Conservation (phyloP, 2,797 vertebrate species). For the Gouania willdenowi region DNA sequence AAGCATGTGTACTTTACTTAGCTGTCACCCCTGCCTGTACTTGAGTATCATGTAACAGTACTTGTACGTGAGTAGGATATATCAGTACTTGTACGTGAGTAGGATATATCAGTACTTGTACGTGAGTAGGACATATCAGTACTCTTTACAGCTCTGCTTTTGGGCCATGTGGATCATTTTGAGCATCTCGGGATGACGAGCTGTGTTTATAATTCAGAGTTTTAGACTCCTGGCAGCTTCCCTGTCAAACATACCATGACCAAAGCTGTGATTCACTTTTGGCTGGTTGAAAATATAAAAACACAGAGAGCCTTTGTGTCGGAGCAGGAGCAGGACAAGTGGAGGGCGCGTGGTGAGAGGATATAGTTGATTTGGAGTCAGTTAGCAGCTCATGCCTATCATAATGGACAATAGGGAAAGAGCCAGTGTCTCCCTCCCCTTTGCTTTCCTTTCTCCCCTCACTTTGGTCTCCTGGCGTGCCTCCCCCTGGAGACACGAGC, state of each 20-base stretch:
- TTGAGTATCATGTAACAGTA: no score
- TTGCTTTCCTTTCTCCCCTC: conserved; percentile 40
- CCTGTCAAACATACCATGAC: conserved; percentile 58
- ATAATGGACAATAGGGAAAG: conserved; percentile 64
- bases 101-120: no score
- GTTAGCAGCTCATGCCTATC: conserved; percentile 73
- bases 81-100: no score
- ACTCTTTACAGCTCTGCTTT: no score
- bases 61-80: no score
- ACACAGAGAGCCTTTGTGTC: conserved; percentile 61
- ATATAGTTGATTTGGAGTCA: conserved; percentile 74
- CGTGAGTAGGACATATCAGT: no score
- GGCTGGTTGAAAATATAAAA: conserved; percentile 29
- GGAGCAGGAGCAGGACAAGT: conserved; percentile 56
- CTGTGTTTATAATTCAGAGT: conserved; percentile 48
- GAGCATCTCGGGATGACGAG: conserved; percentile 38
- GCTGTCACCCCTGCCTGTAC: no score
- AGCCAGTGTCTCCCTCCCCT: conserved; percentile 66
- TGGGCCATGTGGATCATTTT: conserved; percentile 22
- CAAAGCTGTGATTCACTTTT: conserved; percentile 51
- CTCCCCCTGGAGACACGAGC: conserved; percentile 69
- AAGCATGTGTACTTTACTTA: no score
- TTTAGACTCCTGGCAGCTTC: conserved; percentile 25
- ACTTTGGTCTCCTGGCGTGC: conserved; percentile 45
- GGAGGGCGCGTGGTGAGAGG: conserved; percentile 67